Conservation (phyloP, 1,140 invertebrate species). For the Centruroides sculpturatus region DNA sequence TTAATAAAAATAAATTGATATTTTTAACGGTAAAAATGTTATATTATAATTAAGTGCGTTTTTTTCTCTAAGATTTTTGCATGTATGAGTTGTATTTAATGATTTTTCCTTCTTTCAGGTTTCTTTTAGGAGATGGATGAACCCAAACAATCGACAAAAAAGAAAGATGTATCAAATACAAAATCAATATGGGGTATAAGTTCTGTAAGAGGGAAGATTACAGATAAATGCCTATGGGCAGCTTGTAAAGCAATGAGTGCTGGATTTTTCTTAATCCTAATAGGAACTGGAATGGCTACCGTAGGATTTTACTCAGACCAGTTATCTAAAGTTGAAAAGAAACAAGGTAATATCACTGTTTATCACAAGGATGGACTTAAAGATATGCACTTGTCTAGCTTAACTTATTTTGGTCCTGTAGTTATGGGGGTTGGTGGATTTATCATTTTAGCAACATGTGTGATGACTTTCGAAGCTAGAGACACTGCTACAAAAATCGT, state of each 20-base stretch:
- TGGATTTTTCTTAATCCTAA: conserved; percentile 61
- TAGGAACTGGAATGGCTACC: conserved; percentile 73
- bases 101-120: too few species aligned
- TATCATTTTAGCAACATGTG: conserved; percentile 78
- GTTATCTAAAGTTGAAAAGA: conserved; percentile 54
- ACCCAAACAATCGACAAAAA: too few species aligned
- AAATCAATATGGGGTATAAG: conserved; percentile 26
- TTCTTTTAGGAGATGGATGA: too few species aligned
- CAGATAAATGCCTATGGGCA: conserved; percentile 71
- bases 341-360: conserved; percentile 56
- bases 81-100: too few species aligned
- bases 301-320: conserved; percentile 77
- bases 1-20: too few species aligned
- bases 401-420: conserved; percentile 77
- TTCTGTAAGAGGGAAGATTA: conserved; percentile 52
- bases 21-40: too few species aligned
- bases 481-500: conserved; percentile 15
- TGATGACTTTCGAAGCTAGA: conserved; percentile 72
- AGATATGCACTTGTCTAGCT: conserved; percentile 65
- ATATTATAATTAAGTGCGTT: too few species aligned
- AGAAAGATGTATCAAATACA: too few species aligned
- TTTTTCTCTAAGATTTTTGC: too few species aligned
- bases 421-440: conserved; percentile 86
- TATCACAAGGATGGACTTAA: conserved; percentile 59
- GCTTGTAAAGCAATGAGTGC: conserved; percentile 70